Conservation (phyloP, 2,113 vertebrate genomes). For the Podarcis muralis region DNA sequence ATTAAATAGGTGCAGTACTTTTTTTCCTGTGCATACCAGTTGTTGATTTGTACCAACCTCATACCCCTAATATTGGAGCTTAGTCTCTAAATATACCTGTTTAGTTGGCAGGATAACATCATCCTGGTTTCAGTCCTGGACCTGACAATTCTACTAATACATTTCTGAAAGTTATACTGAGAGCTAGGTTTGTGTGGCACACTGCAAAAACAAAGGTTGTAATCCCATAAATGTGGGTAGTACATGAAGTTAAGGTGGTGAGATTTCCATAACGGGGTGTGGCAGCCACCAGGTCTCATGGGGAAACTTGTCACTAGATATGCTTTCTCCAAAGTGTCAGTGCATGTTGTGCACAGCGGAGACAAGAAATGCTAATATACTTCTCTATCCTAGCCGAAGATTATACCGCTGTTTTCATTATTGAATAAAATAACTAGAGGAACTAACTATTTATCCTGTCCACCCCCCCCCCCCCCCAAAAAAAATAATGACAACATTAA, state of each 20-base stretch:
- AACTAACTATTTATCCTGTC: neutral
- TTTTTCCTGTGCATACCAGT: neutral
- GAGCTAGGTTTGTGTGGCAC: neutral
- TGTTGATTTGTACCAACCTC: neutral
- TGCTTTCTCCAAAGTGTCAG: neutral
- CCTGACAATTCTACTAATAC: neutral
- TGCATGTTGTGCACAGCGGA: neutral
- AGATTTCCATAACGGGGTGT: neutral
- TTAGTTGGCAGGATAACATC: neutral
- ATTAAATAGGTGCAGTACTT: slow-evolving; percentile 13
- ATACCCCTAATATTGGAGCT: neutral
- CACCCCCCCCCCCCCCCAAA: too few species aligned
- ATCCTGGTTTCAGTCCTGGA: neutral
- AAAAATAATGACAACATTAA: neutral
- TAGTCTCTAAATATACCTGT: neutral
- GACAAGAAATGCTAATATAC: neutral
- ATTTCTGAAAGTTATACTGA: neutral
- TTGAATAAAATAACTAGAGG: neutral
- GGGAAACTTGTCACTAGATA: neutral
- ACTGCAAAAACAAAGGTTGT: neutral
- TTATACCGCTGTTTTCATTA: neutral
- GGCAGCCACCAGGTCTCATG: neutral
- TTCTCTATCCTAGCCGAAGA: neutral
- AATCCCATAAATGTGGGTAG: neutral
- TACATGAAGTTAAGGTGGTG: neutral